Evolutionary conservation across 2,888 invertebrate genomes (phyloP), one percentile per base, ranked within the genome.

Genomic region (Polia nebulosa): DNA sequence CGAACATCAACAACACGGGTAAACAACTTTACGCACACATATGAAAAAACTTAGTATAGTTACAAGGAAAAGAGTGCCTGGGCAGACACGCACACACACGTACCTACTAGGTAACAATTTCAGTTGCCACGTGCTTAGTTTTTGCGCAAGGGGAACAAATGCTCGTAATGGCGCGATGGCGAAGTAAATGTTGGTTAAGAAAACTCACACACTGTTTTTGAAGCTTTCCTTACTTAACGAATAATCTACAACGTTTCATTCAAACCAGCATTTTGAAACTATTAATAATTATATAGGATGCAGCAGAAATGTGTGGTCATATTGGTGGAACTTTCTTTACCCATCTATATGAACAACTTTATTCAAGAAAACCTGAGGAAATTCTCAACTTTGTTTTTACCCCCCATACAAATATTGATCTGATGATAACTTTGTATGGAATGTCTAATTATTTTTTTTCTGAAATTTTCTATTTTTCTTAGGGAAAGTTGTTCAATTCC

Each of bases 11-110:
- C 71, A 70, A 59, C 52, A 71, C 41, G 49, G 55, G 57, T 60
- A 55, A 65, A 65, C 70, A 71, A 49, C 27, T 65, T 58, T 41
- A 65, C 61, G 58, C 77, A 76, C 58, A 72, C 65, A 51, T 55
- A 76, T 76, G 58, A 65, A 72, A 76, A 65, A 72, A 65, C 72
- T 76, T 76, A 11, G 53, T 34, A 20, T 71, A 64, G 32, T 57
- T 49, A 67, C 51, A 44, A 67, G 34, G 17, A 47, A 57, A 57
- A 58, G 36, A 44, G 57, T 75, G 57, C 41, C 47, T 25, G 20
- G 53, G 9, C 25, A 22, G 29, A 44, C 41, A 22, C 34, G 13
- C 55, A 41, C 25, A 56, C 41, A 55, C 3, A 51, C 15, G 13
- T 55, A 17, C 17, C 2, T 22, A 57, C 41, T 29, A n/a, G n/a